phyloP scores from a whole-genome alignment of 2,888 invertebrate genomes.

The Drosophila kuntzei region DNA sequence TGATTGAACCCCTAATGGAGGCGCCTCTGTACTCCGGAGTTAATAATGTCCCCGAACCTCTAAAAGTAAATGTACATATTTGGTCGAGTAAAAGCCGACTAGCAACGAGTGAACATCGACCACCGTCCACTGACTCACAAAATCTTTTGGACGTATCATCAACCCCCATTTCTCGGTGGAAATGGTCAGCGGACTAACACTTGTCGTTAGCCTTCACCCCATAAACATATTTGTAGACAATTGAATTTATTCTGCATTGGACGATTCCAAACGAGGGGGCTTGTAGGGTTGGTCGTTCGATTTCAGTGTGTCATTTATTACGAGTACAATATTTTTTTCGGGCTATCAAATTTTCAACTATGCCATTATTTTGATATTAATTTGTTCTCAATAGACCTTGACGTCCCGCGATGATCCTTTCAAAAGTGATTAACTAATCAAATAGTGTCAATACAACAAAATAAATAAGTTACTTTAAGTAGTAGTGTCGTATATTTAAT shows the following conservation, averaged over 20 bases:
- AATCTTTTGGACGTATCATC: slow-evolving; percentile 27
- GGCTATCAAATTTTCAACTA: neutral
- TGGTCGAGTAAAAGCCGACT: slow-evolving; percentile 24
- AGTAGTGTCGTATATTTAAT: neutral
- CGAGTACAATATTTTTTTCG: neutral
- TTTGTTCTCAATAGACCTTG: neutral
- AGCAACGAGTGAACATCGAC: slow-evolving; percentile 46
- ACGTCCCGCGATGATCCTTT: too few relatives aligned
- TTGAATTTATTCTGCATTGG: slow-evolving; percentile 2
- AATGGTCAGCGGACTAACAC: slow-evolving; percentile 15
- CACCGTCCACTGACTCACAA: slow-evolving; percentile 33
- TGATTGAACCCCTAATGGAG: slow-evolving; percentile 5
- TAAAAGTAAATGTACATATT: neutral
- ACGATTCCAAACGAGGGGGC: neutral
- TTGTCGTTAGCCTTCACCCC: slow-evolving; percentile 16
- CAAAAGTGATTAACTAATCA: too few relatives aligned
- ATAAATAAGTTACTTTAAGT: neutral
- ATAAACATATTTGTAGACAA: neutral
- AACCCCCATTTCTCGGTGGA: slow-evolving; percentile 40
- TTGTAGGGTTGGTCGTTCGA: neutral
- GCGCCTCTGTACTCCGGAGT: slow-evolving; percentile 25
- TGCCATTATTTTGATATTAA: neutral
- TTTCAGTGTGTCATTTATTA: neutral
- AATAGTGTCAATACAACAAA: neutral
- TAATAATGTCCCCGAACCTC: neutral